Evolutionary conservation across 2,113 vertebrate species (phyloP), one percentile per base, ranked within the genome.

Genomic region (Physeter macrocephalus): DNA sequence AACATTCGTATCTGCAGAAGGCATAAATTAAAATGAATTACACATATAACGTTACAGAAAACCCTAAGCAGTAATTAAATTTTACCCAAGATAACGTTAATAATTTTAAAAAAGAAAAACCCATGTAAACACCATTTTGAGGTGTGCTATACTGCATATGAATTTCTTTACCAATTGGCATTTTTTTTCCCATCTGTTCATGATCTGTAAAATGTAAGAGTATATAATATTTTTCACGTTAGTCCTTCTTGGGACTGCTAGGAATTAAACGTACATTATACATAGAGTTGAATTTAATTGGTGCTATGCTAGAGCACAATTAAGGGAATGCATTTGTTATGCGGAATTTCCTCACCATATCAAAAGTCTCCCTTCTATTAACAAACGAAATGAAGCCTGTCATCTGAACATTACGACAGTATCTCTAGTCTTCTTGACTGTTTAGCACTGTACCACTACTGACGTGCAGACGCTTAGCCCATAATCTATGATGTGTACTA

Each of bases 191-290:
- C 94, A 97, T 88, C 89, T 97, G 96, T 89, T 95, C 41, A 36
- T 80, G 36, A 94, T 87, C 52, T 18, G 12, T 64, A 87, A 66
- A 20, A 94, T 95, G 29, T 94, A 97, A 91, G 89, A 61, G n/a
- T 84, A 86, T 82, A 80, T 85, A 97, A 66, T 83, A 96, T 77
- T 96, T 98, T 97, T 95, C 84, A 95, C 54, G 84, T 94, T 87
- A 89, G 61, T 91, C 46, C 43, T 97, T 94, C 90, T 61, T 66
- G 82, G 54, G 88, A 86, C 96, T 93, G 81, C 92, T 86, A 92
- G 95, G 82, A 97, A 96, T 98, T 95, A 95, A 82, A 72, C 96
- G 52, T 66, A 86, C 66, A 91, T 97, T 88, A 97, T 54, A 94
- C 91, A 96, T 74, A 93, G 5, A 90, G 96, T 66, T 94, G 72